phyloP scores from a whole-genome alignment of 2,113 vertebrate genomes.

The Lates calcarifer region DNA sequence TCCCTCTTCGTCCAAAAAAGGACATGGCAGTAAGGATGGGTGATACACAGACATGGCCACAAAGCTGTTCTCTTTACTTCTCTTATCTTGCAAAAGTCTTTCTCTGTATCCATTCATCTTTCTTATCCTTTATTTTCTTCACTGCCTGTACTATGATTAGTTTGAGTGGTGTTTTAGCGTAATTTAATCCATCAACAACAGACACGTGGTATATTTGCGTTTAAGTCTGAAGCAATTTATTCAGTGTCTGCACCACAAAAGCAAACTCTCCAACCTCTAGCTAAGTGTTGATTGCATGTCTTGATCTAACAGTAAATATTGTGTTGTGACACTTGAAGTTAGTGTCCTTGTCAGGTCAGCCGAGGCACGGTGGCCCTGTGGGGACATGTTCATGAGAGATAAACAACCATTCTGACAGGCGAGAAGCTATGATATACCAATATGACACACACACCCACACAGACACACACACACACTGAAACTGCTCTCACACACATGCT shows the following conservation, averaged over 20 bases:
- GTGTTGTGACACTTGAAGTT: slow-evolving; percentile 49
- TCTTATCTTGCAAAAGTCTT: background rate
- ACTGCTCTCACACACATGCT: slow-evolving; percentile 17
- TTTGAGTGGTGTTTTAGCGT: background rate
- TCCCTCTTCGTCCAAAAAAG: slow-evolving; percentile 77
- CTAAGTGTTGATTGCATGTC: slow-evolving; percentile 30
- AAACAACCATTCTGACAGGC: slow-evolving; percentile 51
- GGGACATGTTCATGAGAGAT: slow-evolving; percentile 51
- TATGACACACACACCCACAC: slow-evolving; percentile 16
- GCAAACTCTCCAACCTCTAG: slow-evolving; percentile 1
- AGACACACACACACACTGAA: background rate
- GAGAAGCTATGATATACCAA: slow-evolving; percentile 23
- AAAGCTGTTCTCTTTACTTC: slow-evolving; percentile 53
- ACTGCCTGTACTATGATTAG: background rate
- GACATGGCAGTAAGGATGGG: slow-evolving; percentile 64
- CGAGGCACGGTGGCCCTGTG: slow-evolving; percentile 25
- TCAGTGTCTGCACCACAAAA: background rate
- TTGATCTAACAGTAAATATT: slow-evolving; percentile 29
- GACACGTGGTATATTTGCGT: background rate
- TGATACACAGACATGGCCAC: slow-evolving; percentile 45
- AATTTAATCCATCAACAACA: background rate
- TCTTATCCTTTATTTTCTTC: background rate
- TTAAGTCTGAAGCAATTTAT: background rate
- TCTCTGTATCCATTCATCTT: background rate
- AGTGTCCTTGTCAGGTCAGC: slow-evolving; percentile 56